phyloP scores from a whole-genome alignment of 2,888 invertebrate species.

The Coenonympha glycerion region DNA sequence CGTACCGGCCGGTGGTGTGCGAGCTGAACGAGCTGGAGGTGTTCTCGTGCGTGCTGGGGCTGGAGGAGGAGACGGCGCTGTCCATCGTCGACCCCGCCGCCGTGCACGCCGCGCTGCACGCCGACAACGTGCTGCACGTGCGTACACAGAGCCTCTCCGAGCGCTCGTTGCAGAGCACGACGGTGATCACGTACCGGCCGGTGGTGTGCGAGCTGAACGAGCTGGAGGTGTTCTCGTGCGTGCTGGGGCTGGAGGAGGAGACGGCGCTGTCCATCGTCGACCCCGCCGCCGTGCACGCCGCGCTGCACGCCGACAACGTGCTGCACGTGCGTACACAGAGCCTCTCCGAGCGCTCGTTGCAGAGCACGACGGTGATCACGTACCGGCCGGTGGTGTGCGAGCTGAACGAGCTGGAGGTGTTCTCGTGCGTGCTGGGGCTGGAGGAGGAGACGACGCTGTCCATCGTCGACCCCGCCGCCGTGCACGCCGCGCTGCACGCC shows the following conservation, averaged over 20 bases:
- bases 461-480: slow-evolving; percentile 93
- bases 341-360: too few relatives aligned
- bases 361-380: slow-evolving; percentile 92
- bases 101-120: slow-evolving; percentile 82
- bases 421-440: slow-evolving; percentile 91
- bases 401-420: slow-evolving; percentile 92
- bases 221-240: slow-evolving; percentile 94
- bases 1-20: slow-evolving; percentile 87
- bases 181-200: slow-evolving; percentile 88
- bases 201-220: slow-evolving; percentile 91
- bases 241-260: slow-evolving; percentile 91
- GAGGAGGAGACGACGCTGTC: slow-evolving; percentile 96
- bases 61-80: slow-evolving; percentile 94
- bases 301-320: slow-evolving; percentile 74
- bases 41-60: slow-evolving; percentile 92
- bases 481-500: slow-evolving; percentile 82
- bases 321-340: slow-evolving; percentile 55
- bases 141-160: slow-evolving; percentile 24
- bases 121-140: slow-evolving; percentile 67
- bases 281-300: slow-evolving; percentile 89
- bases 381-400: slow-evolving; percentile 89
- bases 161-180: slow-evolving; percentile 91
- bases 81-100: slow-evolving; percentile 96
- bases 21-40: slow-evolving; percentile 93
- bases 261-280: slow-evolving; percentile 96